Conservation (phyloP, 2,888 invertebrate genomes). For the Orthonevra nobilis region DNA sequence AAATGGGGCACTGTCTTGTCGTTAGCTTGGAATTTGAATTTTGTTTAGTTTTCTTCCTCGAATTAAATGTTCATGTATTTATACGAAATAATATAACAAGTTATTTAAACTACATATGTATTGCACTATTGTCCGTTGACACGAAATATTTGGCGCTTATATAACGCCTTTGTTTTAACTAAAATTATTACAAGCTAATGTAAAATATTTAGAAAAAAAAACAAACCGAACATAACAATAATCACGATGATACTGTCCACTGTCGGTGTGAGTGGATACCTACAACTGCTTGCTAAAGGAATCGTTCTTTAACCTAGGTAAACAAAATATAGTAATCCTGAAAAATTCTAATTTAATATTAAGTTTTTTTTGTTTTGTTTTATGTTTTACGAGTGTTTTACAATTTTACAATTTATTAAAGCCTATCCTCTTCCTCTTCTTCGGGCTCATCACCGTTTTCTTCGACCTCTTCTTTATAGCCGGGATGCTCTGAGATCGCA, state of each 20-base stretch:
- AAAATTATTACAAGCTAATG: too few relatives aligned
- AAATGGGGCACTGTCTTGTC: neutral
- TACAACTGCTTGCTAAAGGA: conserved; percentile 51
- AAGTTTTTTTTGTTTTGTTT: conserved; percentile 30
- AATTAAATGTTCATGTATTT: conserved; percentile 18
- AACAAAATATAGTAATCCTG: conserved; percentile 37
- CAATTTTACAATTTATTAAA: conserved; percentile 80
- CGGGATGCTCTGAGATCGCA: conserved; percentile 96
- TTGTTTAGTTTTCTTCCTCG: neutral
- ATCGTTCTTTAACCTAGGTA: conserved; percentile 29
- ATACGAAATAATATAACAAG: conserved; percentile 18
- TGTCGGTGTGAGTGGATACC: conserved; percentile 30
- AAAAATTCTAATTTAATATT: conserved; percentile 35
- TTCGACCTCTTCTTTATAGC: conserved; percentile 94
- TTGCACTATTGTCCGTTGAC: conserved; percentile 67
- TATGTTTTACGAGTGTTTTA: conserved; percentile 51
- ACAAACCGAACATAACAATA: conserved; percentile 47
- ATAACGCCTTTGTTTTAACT: conserved; percentile 36
- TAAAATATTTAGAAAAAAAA: conserved; percentile 39
- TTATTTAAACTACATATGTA: conserved; percentile 15
- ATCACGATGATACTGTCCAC: conserved; percentile 34
- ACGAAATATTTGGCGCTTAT: conserved; percentile 16
- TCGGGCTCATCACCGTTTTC: conserved; percentile 91
- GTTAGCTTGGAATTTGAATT: neutral
- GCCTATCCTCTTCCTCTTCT: conserved; percentile 87